Evolutionary conservation across 2,113 vertebrate species (phyloP).

Genomic region (Gasterosteus nipponicus): DNA sequence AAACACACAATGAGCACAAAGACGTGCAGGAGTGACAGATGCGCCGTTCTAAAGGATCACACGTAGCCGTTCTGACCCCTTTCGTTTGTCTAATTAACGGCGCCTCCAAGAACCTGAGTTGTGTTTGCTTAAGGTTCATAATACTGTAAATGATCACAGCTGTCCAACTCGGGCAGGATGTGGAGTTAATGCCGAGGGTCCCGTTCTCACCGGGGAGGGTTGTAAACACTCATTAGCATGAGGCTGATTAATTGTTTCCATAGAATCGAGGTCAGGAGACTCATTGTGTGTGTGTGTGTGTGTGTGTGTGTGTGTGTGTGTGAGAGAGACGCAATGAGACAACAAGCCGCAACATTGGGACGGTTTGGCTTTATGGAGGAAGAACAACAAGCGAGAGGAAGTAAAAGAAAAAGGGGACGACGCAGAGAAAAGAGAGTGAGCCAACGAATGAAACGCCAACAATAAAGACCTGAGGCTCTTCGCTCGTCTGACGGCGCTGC

Average conservation of each 20-base stretch:
- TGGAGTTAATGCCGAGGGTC: background rate
- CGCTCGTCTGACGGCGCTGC: conserved; percentile 21
- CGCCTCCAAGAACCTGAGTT: background rate
- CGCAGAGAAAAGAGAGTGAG: background rate
- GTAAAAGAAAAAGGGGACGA: background rate
- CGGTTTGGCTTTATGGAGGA: background rate
- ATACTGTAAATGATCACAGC: background rate
- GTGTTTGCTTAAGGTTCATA: background rate
- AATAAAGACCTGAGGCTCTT: background rate
- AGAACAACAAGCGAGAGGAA: background rate
- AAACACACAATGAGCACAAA: background rate
- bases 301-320: conserved; percentile 14
- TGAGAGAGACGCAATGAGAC: background rate
- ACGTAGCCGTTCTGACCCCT: background rate
- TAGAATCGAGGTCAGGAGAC: conserved; percentile 59
- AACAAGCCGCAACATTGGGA: conserved; percentile 21
- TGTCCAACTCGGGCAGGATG: background rate
- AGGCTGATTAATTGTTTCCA: conserved; percentile 58
- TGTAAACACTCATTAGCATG: conserved; percentile 56
- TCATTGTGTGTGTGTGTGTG: conserved; percentile 26
- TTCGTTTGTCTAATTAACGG: background rate
- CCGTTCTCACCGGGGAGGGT: conserved; percentile 11
- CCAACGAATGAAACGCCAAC: conserved; percentile 3
- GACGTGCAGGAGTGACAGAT: background rate
- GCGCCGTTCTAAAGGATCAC: no score